These are phyloP conservation scores for Brienomyrus longianalis DNA, from an alignment of 2,113 vertebrate genomes.

Conservation along the genomic window DNA sequence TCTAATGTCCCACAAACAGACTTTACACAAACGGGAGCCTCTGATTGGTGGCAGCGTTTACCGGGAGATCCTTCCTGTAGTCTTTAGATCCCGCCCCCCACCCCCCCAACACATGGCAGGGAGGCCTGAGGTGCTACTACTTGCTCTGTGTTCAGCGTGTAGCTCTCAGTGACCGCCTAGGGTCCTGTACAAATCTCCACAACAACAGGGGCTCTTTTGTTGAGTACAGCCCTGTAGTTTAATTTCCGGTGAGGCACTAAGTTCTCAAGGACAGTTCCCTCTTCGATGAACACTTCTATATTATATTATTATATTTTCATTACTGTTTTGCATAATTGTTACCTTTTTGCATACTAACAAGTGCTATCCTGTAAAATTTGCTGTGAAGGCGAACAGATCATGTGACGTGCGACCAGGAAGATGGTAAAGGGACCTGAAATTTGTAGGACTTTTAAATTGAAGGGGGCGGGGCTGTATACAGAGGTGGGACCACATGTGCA, in stretches of 20 bases:
- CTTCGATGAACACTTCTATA: neutral
- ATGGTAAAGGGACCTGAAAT: neutral
- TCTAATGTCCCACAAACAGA: neutral
- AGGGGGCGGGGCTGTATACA: neutral
- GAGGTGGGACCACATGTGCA: neutral
- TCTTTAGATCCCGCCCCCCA: neutral
- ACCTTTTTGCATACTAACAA: neutral
- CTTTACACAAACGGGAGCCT: neutral
- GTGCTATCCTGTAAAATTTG: neutral
- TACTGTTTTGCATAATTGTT: neutral
- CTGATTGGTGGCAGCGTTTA: neutral
- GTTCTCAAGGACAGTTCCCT: neutral
- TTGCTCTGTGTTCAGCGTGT: neutral
- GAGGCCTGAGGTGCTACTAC: neutral
- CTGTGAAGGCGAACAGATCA: neutral
- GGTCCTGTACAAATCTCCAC: neutral
- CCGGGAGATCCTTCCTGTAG: neutral
- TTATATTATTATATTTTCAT: neutral
- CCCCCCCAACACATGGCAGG: neutral
- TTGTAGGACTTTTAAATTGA: neutral
- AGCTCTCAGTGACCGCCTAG: neutral
- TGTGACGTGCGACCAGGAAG: neutral
- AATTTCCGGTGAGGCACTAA: too few species aligned
- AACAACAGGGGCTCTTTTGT: neutral
- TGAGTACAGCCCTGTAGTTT: neutral